phyloP scores from a whole-genome alignment of 2,888 invertebrate species.

The Pachycephus smyrnensis region DNA sequence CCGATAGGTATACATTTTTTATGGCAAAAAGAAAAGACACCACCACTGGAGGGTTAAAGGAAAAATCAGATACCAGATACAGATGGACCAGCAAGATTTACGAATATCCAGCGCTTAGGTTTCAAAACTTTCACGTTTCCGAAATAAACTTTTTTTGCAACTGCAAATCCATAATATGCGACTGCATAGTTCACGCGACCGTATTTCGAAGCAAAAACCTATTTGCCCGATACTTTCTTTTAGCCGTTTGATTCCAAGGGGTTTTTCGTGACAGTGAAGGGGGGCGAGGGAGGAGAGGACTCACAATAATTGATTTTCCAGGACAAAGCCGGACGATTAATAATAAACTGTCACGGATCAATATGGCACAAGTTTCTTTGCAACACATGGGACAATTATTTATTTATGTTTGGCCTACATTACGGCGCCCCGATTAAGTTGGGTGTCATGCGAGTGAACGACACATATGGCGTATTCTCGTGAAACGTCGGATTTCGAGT shows the following conservation, averaged over 20 bases:
- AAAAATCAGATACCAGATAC: no score
- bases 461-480: background rate
- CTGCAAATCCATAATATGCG: no score
- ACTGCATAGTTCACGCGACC: no score
- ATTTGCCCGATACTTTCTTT: no score
- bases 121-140: background rate
- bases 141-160: background rate
- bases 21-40: no score
- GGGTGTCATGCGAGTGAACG: background rate
- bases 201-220: no score
- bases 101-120: no score
- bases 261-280: no score
- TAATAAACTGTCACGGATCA: constrained; percentile 40
- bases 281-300: background rate
- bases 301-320: background rate
- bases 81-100: no score
- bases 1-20: no score
- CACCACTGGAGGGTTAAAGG: no score
- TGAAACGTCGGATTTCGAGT: background rate
- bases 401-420: constrained; percentile 45
- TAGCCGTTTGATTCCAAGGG: no score
- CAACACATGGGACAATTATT: constrained; percentile 28
- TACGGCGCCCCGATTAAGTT: constrained; percentile 23
- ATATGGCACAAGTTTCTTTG: constrained; percentile 51
- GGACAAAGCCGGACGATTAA: background rate